Evolutionary conservation across 1,140 invertebrate species (phyloP).

Genomic region (Copidosoma floridanum): DNA sequence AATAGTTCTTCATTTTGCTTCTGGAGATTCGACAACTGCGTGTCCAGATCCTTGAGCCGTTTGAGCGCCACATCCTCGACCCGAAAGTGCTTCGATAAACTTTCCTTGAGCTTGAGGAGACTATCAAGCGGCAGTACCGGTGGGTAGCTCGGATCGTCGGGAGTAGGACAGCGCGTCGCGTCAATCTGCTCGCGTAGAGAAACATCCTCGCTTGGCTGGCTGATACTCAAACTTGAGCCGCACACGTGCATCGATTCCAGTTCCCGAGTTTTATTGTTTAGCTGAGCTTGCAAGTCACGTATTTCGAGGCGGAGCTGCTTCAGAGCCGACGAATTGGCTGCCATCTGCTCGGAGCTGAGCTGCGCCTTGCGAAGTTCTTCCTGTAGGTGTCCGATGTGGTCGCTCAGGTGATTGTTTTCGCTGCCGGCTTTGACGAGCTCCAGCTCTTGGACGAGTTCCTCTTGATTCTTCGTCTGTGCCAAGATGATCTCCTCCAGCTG

Average conservation of each 20-base stretch:
- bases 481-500: constrained; percentile 56
- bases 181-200: constrained; percentile 67
- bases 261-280: constrained; percentile 67
- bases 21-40: constrained; percentile 58
- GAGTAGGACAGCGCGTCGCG: constrained; percentile 46
- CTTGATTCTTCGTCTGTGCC: constrained; percentile 59
- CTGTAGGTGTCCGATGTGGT: constrained; percentile 56
- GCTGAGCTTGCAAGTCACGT: constrained; percentile 60
- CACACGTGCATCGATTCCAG: constrained; percentile 68
- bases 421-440: constrained; percentile 55
- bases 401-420: constrained; percentile 54
- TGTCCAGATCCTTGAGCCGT: constrained; percentile 70
- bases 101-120: constrained; percentile 65
- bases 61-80: constrained; percentile 74
- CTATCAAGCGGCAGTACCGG: constrained; percentile 58
- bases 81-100: constrained; percentile 64
- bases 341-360: constrained; percentile 58
- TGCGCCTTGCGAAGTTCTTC: constrained; percentile 61
- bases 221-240: constrained; percentile 60
- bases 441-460: constrained; percentile 58
- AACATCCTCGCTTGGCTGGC: constrained; percentile 76
- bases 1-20: constrained; percentile 63
- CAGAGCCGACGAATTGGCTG: constrained; percentile 55
- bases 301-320: constrained; percentile 60
- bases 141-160: constrained; percentile 49